Base-by-base conservation (phyloP, 2,888 invertebrate species). In the Rotaria sp. region DNA sequence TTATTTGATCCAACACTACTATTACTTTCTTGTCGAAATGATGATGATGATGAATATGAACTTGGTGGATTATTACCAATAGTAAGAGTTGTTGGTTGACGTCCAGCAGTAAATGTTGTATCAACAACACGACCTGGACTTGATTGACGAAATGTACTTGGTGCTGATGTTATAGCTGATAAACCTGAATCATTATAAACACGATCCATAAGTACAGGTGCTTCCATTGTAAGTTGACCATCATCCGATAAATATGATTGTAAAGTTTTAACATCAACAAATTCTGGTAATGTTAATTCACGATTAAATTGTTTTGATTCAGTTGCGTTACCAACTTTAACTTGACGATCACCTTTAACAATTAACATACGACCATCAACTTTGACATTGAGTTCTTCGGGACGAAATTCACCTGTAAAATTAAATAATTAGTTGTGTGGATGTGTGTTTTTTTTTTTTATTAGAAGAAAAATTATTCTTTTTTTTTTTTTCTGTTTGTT, bases 271-370 rank as follows among this genome's bases (percentile, higher is more conserved):
- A 55, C 48, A 24, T 87, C 87, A 21, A 85, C 87, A 67, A 87
- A 87, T 41, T 87, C 86, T 11, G 87, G 87, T 48, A 87, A 52
- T 7, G 87, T 87, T 57, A 87, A 57, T 84, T 87, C 85, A 45
- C 86, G 67, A 84, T 85, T 87, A 41, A 87, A 87, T 41, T 87
- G 85, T 50, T 87, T 85, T 45, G 84, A 84, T 59, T 87, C 86
- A 41, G 74, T 45, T 35, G 87, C 59, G 38, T 67, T 84, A 26
- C 85, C 87, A 55, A 84, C 75, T n/a, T 84, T 74, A 24, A 87
- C 35, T 85, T 85, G 85, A n/a, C 86, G 84, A 57, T 85, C 85
- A 24, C 87, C 87, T 80, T 86, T 86, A 15, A 87, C 84, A 5
- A 84, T 80, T 41, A 87, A 86, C 21, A 67, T 24, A 1, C 84